Conservation (phyloP, 2,888 invertebrate genomes). For the Tiliacea aurago region DNA sequence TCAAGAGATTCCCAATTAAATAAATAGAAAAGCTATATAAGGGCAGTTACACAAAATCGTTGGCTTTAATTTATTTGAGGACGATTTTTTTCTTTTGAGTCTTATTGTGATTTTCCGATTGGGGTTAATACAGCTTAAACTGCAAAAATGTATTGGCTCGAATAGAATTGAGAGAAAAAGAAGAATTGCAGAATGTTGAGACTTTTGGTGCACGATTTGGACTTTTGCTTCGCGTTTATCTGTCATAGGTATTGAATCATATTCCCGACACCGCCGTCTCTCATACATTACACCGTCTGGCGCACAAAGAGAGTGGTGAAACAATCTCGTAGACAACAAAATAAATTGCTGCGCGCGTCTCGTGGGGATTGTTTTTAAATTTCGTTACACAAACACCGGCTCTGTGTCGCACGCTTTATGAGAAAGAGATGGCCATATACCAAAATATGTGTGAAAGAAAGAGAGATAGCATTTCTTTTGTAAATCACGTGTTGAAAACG, state of each 20-base stretch:
- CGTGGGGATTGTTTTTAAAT: slow-evolving; percentile 87
- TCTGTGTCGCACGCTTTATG: slow-evolving; percentile 61
- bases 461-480: slow-evolving; percentile 59
- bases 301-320: slow-evolving; percentile 68
- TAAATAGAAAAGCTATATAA: neutral
- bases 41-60: neutral
- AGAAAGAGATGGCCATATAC: slow-evolving; percentile 65
- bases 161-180: no score
- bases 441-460: slow-evolving; percentile 38
- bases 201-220: neutral
- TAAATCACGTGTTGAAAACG: slow-evolving; percentile 54
- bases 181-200: neutral
- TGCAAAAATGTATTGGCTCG: neutral
- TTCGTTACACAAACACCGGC: slow-evolving; percentile 79
- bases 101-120: neutral
- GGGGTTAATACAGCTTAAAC: neutral
- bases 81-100: neutral
- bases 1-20: slow-evolving; percentile 1
- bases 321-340: slow-evolving; percentile 82
- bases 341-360: slow-evolving; percentile 79
- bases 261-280: slow-evolving; percentile 49
- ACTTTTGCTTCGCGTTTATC: neutral
- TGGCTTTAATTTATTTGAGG: slow-evolving; percentile 1
- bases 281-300: slow-evolving; percentile 34
- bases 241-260: neutral